Conservation (phyloP, 2,888 invertebrate species). For the Mythimna albipuncta region DNA sequence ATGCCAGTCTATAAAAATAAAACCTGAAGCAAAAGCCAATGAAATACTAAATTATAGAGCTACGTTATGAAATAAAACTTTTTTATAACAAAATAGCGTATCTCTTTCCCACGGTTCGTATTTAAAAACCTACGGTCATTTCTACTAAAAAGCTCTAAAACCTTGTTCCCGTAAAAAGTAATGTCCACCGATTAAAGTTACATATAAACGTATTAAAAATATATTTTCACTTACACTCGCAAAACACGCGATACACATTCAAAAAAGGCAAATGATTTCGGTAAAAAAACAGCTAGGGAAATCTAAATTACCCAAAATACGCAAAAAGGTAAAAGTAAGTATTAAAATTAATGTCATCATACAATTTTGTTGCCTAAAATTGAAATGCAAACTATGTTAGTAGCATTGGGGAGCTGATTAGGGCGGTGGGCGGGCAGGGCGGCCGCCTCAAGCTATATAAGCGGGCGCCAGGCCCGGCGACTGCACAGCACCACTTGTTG, state of each 20-base stretch:
- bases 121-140: constrained; percentile 3
- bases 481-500: constrained; percentile 90
- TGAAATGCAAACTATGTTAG: constrained; percentile 87
- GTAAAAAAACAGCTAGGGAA: neutral
- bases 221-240: neutral
- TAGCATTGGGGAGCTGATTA: constrained; percentile 78
- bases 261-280: constrained; percentile 1
- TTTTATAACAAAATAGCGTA: constrained; percentile 5
- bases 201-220: constrained; percentile 23
- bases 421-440: constrained; percentile 83
- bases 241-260: constrained; percentile 6
- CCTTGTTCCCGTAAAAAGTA: constrained; percentile 21
- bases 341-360: constrained; percentile 60
- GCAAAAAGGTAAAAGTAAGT: constrained; percentile 45
- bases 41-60: neutral
- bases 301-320: constrained; percentile 20
- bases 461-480: constrained; percentile 77
- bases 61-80: neutral
- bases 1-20: constrained; percentile 14
- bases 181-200: constrained; percentile 35
- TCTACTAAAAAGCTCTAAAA: constrained; percentile 26
- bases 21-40: neutral
- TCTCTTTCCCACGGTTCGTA: neutral
- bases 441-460: constrained; percentile 83
- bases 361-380: constrained; percentile 82